Evolutionary conservation across 2,888 invertebrate genomes (phyloP).

Genomic region (Xestia ashworthii): DNA sequence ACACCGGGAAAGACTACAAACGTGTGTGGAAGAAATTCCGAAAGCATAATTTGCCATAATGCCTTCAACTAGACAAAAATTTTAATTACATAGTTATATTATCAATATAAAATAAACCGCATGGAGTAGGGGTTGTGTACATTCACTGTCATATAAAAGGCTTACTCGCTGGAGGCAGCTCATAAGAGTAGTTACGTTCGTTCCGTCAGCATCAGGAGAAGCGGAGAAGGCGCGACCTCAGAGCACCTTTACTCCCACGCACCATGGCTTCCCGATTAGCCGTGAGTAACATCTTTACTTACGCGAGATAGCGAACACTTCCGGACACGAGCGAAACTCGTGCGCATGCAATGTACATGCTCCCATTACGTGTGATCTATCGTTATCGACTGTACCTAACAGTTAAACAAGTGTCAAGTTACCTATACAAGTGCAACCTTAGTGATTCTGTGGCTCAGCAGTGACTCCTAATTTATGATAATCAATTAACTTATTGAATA

Average conservation of each 20-base stretch:
- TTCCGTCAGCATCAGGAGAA: conserved; percentile 71
- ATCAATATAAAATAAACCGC: conserved; percentile 71
- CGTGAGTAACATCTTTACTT: conserved; percentile 79
- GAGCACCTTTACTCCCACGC: conserved; percentile 73
- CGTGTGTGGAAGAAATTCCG: conserved; percentile 31
- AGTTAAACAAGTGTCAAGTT: conserved; percentile 45
- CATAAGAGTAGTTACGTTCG: conserved; percentile 78
- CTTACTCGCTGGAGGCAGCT: conserved; percentile 70
- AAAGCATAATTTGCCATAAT: conserved; percentile 35
- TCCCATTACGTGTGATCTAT: conserved; percentile 39
- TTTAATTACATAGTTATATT: conserved; percentile 70
- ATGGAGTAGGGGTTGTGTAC: conserved; percentile 83
- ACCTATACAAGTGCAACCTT: conserved; percentile 28
- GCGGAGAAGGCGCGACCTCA: conserved; percentile 70
- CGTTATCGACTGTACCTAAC: neutral
- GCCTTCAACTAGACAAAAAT: conserved; percentile 39
- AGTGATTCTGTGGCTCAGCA: conserved; percentile 31
- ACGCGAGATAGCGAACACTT: conserved; percentile 61
- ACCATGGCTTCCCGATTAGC: conserved; percentile 84
- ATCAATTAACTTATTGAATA: neutral
- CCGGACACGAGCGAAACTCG: conserved; percentile 20
- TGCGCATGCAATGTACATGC: conserved; percentile 20
- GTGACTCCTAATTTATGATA: conserved; percentile 30
- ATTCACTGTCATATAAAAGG: conserved; percentile 88
- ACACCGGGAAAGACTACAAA: conserved; percentile 3